phyloP scores from a whole-genome alignment of 2,113 vertebrate genomes.

The Oreocharis arfaki region DNA sequence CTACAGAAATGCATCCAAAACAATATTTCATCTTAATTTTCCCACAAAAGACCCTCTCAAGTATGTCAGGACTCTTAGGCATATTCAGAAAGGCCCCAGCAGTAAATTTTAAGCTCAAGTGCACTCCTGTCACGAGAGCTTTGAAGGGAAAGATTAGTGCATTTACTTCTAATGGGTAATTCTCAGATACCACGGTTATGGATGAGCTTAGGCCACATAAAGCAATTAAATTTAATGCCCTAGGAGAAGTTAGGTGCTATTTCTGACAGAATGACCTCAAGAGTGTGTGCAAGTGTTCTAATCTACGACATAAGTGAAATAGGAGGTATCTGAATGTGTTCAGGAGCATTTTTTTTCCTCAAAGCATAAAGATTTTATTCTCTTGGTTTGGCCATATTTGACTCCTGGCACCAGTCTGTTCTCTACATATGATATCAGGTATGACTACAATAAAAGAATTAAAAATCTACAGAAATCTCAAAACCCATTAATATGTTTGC shows the following conservation, averaged over 20 bases:
- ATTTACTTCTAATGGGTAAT: background rate
- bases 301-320: background rate
- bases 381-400: background rate
- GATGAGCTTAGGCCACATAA: background rate
- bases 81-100: background rate
- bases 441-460: background rate
- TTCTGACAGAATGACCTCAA: constrained; percentile 31
- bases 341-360: background rate
- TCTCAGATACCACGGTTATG: background rate
- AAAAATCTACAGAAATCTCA: background rate
- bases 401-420: background rate
- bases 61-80: background rate
- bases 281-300: background rate
- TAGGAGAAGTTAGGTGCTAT: constrained; percentile 8
- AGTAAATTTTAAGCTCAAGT: background rate
- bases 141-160: background rate
- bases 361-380: background rate
- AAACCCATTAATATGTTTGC: background rate
- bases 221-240: background rate
- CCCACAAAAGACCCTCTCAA: background rate
- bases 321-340: background rate
- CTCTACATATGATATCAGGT: background rate
- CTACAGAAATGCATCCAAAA: background rate
- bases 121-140: background rate
- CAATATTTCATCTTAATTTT: background rate